Conservation (phyloP, 2,888 invertebrate genomes). For the Lithophane leautieri region DNA sequence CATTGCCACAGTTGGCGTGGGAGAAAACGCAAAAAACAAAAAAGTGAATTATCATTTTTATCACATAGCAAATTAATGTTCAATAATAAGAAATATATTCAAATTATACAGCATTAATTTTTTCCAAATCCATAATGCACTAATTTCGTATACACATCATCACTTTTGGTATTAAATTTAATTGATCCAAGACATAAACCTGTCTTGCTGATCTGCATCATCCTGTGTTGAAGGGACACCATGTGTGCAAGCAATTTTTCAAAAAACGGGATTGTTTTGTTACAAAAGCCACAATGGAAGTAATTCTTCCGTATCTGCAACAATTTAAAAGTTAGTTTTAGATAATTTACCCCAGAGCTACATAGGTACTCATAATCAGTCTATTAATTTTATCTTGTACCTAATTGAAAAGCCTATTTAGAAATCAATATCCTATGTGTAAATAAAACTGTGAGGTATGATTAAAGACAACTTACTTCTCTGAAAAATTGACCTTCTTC, state of each 20-base stretch:
- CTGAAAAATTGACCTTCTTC: slow-evolving; percentile 73
- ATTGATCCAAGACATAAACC: background rate
- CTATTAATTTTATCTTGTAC: background rate
- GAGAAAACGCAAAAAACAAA: background rate
- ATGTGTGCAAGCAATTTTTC: slow-evolving; percentile 63
- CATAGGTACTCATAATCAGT: background rate
- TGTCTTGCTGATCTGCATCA: slow-evolving; percentile 1
- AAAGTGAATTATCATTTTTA: too few relatives aligned
- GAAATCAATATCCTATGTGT: background rate
- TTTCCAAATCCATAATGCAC: slow-evolving; percentile 25
- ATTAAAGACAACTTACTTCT: slow-evolving; percentile 71
- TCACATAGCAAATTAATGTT: background rate
- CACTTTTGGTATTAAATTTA: slow-evolving; percentile 15
- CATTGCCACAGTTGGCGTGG: background rate
- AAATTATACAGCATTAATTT: background rate
- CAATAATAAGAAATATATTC: background rate
- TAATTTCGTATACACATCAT: slow-evolving; percentile 30
- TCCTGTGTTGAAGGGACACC: slow-evolving; percentile 20
- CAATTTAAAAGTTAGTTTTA: slow-evolving; percentile 10
- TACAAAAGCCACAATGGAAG: slow-evolving; percentile 82
- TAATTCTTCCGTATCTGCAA: slow-evolving; percentile 77
- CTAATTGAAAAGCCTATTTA: background rate
- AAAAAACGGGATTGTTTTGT: slow-evolving; percentile 73
- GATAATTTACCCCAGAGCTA: background rate
- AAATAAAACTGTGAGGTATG: background rate